Evolutionary conservation across 2,888 invertebrate species (phyloP), one percentile per base, ranked within the genome.

Genomic region (Chymomyza procnemis): DNA sequence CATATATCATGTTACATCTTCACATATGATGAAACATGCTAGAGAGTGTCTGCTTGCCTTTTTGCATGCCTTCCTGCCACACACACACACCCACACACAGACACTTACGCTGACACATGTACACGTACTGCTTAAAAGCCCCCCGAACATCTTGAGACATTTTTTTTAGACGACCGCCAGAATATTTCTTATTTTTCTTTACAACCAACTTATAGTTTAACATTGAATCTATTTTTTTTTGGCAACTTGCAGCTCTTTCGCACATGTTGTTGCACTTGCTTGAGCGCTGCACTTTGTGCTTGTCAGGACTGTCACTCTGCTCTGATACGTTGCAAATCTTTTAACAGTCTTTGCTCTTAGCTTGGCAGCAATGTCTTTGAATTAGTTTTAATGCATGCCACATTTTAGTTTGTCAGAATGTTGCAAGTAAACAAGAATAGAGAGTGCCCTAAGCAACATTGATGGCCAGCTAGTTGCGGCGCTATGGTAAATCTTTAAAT

Each of bases 381-480:
- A 75, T 79, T 79, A 71, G 76, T 73, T 79, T 76, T 76, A 75
- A 79, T 67, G 75, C 79, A 69, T 70, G 71, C 69, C 71, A 64
- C 71, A 74, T 66, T 75, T 59, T 65, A 56, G 21, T 47, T 58
- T 57, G 63, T 57, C 64, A 63, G 56, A 52, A 21, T 58, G 48
- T 56, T 55, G 3, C 18, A 18, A 18, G 46, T 19, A 54, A 16
- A 41, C 34, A 41, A 41, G 12, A 41, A 12, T 2, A 41, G 12
- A 41, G 12, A 9, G 9, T 46, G 16, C n/a, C 2, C 59, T 4
- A 18, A 34, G 34, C 34, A 8, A 2, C 60, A 22, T 30, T 8
- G 9, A 41, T n/a, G n/a, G 2, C 19, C 3, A 30, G 16, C 19
- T 19, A 12, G 5, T 21, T 26, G 3, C 47, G 1, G 52, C 46